Percentiles rank a stretch among this genome's conserved stretches.
phyloP scores from a whole-genome alignment of 2,888 invertebrate species.

The Eucera pruinosa region DNA sequence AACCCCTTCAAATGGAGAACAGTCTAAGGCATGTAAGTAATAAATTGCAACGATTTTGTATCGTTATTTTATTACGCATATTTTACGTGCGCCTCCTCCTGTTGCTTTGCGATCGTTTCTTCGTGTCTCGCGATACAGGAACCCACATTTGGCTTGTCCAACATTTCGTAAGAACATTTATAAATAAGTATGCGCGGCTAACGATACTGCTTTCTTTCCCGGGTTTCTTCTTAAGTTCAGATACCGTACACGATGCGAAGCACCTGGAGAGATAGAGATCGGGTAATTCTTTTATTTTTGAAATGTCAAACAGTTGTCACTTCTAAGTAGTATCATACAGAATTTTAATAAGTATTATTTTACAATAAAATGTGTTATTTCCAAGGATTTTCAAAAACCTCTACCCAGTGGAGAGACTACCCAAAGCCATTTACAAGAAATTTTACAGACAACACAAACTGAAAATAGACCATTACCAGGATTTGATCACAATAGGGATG shows the following conservation, averaged over 20 bases:
- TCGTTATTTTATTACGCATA: no score
- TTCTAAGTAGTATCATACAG: not conserved
- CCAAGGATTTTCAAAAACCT: constrained; percentile 74
- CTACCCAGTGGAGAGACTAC: constrained; percentile 76
- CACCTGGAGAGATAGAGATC: constrained; percentile 76
- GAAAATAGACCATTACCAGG: constrained; percentile 75
- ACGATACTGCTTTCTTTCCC: constrained; percentile 33
- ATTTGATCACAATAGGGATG: constrained; percentile 69
- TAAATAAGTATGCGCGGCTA: constrained; percentile 49
- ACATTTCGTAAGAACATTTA: constrained; percentile 62
- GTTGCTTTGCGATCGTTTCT: not conserved
- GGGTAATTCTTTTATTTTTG: constrained; percentile 60
- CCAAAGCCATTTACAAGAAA: constrained; percentile 55
- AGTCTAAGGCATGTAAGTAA: constrained; percentile 29
- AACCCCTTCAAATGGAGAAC: constrained; percentile 29
- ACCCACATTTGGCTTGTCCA: constrained; percentile 22
- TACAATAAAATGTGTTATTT: no score
- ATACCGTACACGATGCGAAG: constrained; percentile 72
- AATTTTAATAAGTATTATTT: not conserved
- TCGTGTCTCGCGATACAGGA: constrained; percentile 13
- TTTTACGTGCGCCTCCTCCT: not conserved
- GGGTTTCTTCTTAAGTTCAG: constrained; percentile 26
- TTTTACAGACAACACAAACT: constrained; percentile 62
- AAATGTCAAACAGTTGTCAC: constrained; percentile 8
- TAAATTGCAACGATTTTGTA: no score